Evolutionary conservation across 2,797 vertebrate genomes (phyloP).

Genomic region (Babyrousa celebensis): DNA sequence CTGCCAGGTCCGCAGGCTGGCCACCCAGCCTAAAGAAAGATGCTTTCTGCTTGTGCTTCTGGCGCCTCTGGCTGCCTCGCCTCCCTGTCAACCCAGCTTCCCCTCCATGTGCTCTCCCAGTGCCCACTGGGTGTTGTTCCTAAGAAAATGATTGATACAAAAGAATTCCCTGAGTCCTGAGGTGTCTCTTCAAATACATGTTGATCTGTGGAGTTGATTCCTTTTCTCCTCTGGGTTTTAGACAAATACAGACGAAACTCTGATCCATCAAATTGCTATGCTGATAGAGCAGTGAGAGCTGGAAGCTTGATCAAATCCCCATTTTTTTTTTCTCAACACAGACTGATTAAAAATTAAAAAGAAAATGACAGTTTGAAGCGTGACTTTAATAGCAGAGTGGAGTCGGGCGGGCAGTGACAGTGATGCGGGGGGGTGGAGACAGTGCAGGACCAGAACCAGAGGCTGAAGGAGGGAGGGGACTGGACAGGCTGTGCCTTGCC

Average conservation of each 20-base stretch:
- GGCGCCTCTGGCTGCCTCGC: background rate
- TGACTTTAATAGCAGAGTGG: slow-evolving; percentile 38
- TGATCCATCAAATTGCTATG: background rate
- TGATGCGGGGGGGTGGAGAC: accelerated
- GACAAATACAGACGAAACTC: slow-evolving; percentile 33
- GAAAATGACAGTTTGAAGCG: background rate
- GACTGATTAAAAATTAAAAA: slow-evolving; percentile 81
- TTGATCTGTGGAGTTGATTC: background rate
- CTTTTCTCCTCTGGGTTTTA: slow-evolving; percentile 56
- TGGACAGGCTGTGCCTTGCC: accelerated
- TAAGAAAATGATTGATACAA: background rate
- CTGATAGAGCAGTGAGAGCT: background rate
- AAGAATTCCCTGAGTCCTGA: background rate
- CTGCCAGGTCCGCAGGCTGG: background rate
- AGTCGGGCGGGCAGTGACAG: accelerated
- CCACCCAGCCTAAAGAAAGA: background rate
- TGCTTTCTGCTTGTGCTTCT: background rate
- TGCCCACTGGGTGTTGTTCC: background rate
- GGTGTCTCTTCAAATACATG: slow-evolving; percentile 18
- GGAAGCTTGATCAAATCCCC: slow-evolving; percentile 21
- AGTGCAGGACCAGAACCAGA: accelerated
- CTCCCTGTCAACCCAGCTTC: background rate
- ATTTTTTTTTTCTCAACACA: slow-evolving; percentile 49
- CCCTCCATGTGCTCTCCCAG: accelerated
- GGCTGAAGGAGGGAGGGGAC: accelerated